A percentile compares a stretch with the other conserved stretches of the same genome.
These are phyloP conservation scores for Phyllostomus discolor DNA, from an alignment of 2,113 vertebrate genomes.

Conservation along the genomic window DNA sequence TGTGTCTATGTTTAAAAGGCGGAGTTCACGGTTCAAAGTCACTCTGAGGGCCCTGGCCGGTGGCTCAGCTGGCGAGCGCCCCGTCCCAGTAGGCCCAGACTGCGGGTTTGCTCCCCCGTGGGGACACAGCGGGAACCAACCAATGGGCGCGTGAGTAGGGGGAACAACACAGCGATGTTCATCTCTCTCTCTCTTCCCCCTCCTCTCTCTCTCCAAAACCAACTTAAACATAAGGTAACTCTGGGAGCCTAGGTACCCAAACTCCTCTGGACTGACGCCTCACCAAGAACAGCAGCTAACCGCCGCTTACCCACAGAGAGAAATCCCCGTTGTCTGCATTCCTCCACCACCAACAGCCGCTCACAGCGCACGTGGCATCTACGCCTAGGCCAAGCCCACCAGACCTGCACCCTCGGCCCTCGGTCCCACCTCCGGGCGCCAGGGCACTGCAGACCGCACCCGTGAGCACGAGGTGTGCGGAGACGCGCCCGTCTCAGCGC, in stretches of 20 bases:
- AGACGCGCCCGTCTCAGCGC: neutral
- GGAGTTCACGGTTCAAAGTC: neutral
- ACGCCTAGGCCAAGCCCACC: neutral
- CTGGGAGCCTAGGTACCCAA: neutral
- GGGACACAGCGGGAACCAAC: too few relatives aligned
- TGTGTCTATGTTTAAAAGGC: neutral
- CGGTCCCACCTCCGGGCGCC: neutral
- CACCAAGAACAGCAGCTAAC: neutral
- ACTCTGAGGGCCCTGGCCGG: neutral
- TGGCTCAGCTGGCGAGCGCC: neutral
- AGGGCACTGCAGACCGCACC: neutral
- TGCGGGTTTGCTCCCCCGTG: too few relatives aligned
- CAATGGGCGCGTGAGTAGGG: too few relatives aligned
- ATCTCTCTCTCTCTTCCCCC: too few relatives aligned
- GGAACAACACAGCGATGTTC: too few relatives aligned
- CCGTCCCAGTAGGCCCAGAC: too few relatives aligned
- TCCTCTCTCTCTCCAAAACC: too few relatives aligned
- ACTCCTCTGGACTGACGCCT: neutral
- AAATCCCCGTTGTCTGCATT: neutral
- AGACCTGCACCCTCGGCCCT: neutral
- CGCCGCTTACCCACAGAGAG: too few relatives aligned
- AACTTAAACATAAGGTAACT: neutral
- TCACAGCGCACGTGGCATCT: neutral
- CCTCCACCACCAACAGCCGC: neutral
- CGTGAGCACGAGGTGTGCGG: neutral